Base-by-base conservation (phyloP, 2,113 vertebrate species). In the Heloderma charlesbogerti region DNA sequence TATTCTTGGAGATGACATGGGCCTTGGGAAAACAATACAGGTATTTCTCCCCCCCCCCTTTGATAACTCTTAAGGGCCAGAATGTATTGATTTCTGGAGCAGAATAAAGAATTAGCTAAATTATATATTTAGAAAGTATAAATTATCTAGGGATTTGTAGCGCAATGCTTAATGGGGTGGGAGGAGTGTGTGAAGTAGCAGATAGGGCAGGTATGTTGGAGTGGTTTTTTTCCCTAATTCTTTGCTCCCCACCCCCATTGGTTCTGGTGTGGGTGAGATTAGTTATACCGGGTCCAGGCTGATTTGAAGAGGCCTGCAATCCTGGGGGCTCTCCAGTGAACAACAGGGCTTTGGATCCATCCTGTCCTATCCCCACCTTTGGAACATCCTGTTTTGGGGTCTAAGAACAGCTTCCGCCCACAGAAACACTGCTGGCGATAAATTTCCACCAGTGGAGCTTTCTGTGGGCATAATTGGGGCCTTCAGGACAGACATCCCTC, bases 1-100 rank as follows among this genome's bases (percentile, higher is more conserved):
- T 95, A 98, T 99, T 96, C 98, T 99, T 92, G 99, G 99, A 79
- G 99, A 99, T 92, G 99, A 99, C 93, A 99, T 99, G 99, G 99
- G 99, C 72, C 98, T 99, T 88, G 99, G 99, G 92, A 99, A 99
- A 97, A 99, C 99, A 87, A 95, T 99, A 90, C 99, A 99, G 98
- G 99, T 99, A 98, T 92, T 89, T 88, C 91, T 94, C 6, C 43
- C 88, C 88, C 29, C 13, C n/a, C 34, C 6, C 16, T 84, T 22
- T 16, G 63, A 22, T 71, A 18, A 25, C 10, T 75, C 71, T 85
- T 48, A 72, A 66, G 15, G 25, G 3, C n/a, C 37, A 82, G 15
- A 89, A 84, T 69, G 66, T 67, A n/a, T 51, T 54, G 66, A 22
- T 63, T 72, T 74, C 45, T 89, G 6, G 77, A 37, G 20, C 75